Conservation (phyloP, 2,888 invertebrate species). For the Leucozona laternaria region DNA sequence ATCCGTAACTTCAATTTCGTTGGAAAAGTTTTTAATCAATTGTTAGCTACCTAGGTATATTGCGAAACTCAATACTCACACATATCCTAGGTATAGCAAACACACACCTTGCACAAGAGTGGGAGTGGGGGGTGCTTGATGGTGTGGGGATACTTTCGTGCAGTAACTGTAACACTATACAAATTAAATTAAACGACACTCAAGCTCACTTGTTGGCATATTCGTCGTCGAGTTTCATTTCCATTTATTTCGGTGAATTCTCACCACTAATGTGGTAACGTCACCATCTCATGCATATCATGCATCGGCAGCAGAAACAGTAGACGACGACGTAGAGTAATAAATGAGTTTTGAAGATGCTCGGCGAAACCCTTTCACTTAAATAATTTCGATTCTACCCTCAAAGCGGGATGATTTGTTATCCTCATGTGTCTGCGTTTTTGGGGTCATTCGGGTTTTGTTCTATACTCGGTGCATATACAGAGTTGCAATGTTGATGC, state of each 20-base stretch:
- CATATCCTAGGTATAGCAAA: neutral
- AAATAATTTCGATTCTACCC: conserved; percentile 59
- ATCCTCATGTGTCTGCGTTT: conserved; percentile 30
- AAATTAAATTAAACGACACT: conserved; percentile 75
- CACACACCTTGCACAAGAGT: neutral
- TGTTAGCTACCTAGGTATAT: conserved; percentile 40
- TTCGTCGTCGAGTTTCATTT: conserved; percentile 65
- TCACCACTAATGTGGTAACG: conserved; percentile 64
- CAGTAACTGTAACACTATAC: conserved; percentile 53
- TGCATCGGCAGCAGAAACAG: neutral
- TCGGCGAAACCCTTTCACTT: conserved; percentile 38
- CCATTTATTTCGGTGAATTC: conserved; percentile 68
- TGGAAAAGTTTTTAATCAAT: conserved; percentile 63
- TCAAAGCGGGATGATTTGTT: conserved; percentile 42
- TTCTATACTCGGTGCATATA: neutral
- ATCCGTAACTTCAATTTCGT: conserved; percentile 23
- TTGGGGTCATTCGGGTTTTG: conserved; percentile 24
- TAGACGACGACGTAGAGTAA: conserved; percentile 30
- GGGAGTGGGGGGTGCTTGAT: neutral
- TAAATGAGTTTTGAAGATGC: conserved; percentile 61
- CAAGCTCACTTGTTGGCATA: conserved; percentile 71
- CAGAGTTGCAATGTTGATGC: conserved; percentile 7
- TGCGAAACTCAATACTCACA: conserved; percentile 54
- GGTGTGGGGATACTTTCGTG: conserved; percentile 34
- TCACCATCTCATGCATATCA: no score